phyloP scores from a whole-genome alignment of 1,140 invertebrate genomes.

The Drosophila busckii region DNA sequence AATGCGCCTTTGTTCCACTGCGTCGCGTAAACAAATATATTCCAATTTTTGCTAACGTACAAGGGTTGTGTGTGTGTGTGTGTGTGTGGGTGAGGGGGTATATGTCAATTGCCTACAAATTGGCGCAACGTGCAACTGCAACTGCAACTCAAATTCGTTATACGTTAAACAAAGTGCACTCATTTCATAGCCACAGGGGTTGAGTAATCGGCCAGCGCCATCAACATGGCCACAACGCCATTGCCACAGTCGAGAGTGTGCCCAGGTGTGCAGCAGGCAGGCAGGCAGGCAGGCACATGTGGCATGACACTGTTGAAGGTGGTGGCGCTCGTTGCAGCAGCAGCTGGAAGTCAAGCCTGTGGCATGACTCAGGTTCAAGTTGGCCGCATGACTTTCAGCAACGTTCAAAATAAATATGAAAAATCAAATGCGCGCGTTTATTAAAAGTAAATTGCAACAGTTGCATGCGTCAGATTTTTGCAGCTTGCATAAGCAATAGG shows the following conservation, averaged over 20 bases:
- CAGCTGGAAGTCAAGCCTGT: constrained; percentile 7
- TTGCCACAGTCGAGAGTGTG: constrained; percentile 63
- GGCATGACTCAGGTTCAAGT: constrained; percentile 77
- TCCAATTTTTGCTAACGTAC: constrained; percentile 11
- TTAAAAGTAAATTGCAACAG: too few species aligned
- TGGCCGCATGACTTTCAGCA: constrained; percentile 44
- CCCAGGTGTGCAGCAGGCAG: constrained; percentile 56
- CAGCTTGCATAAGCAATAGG: too few species aligned
- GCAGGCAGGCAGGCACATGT: constrained; percentile 36
- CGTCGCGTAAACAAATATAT: constrained; percentile 9
- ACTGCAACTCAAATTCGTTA: constrained; percentile 20
- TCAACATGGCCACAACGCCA: constrained; percentile 42
- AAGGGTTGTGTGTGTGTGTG: not conserved
- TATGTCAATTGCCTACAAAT: constrained; percentile 57
- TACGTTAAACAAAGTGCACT: constrained; percentile 35
- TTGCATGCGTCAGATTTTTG: too few species aligned
- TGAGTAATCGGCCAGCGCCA: constrained; percentile 57
- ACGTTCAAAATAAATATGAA: constrained; percentile 41
- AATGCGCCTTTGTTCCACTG: constrained; percentile 61
- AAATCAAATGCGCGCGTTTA: constrained; percentile 38
- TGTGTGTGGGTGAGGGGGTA: not conserved
- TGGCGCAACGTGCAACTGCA: constrained; percentile 30
- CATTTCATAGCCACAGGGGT: constrained; percentile 41
- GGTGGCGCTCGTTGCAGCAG: constrained; percentile 20
- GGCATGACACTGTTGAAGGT: constrained; percentile 73